Evolutionary conservation across 2,888 invertebrate genomes (phyloP), one percentile per base, ranked within the genome.

Genomic region (Dioctria linearis): DNA sequence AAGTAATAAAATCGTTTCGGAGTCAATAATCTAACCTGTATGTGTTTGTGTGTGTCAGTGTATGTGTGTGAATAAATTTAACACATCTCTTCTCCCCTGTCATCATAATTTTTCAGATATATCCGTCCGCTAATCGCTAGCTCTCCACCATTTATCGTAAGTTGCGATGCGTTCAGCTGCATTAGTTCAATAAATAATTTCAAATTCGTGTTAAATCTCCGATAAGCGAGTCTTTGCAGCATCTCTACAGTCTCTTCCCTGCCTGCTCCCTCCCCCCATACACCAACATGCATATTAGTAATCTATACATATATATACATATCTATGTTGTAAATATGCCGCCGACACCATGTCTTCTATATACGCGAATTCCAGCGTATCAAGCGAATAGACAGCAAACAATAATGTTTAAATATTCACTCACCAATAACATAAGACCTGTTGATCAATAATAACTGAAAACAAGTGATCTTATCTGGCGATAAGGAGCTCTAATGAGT

Each of bases 361-460:
- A 25, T 69, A 49, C 46, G 69, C 46, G 40, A 5, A 71, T 49
- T 69, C 51, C 37, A 49, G 40, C 73, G 59, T 76, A 76, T 76
- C 76, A 46, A 42, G 39, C 76, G 63, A 67, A 57, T 59, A 79
- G 79, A 79, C 79, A 79, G 59, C 69, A 71, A 25, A 79, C 79
- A 79, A 79, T 79, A 79, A 79, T 79, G 79, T 79, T 79, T 79
- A 79, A 79, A 79, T 79, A 79, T 79, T 79, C 79, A 69, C 69
- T 79, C 79, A 79, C 79, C 79, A 79, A 81, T 81, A 81, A 81
- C 81, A 81, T 54, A 81, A 81, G 81, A 78, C 81, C 81, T 81
- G 81, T 81, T 81, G 81, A 81, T 81, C 81, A 78, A 78, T 81
- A 81, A 81, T 81, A 81, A 81, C 78, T 78, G 81, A 63, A 71